Evolutionary conservation across 2,113 vertebrate species (phyloP).

Genomic region (Pagrus major): DNA sequence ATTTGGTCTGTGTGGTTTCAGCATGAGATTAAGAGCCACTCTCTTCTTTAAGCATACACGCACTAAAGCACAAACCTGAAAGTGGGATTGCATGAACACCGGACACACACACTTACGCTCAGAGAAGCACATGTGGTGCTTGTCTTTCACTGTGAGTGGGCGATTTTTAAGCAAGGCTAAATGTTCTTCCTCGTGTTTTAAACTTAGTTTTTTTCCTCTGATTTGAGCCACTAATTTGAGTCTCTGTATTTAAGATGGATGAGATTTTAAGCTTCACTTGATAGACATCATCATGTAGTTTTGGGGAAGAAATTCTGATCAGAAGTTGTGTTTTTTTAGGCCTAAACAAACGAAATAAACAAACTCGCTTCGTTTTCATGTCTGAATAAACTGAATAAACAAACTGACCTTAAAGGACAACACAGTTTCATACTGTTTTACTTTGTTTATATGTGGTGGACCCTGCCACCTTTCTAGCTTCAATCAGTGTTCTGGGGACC

Average conservation of each 20-base stretch:
- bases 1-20: slow-evolving; percentile 49
- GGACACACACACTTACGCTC: not conserved
- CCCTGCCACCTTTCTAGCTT: too few relatives aligned
- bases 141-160: slow-evolving; percentile 35
- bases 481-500: too few relatives aligned
- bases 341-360: too few relatives aligned
- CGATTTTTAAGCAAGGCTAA: slow-evolving; percentile 40
- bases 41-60: slow-evolving; percentile 24
- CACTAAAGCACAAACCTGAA: slow-evolving; percentile 39
- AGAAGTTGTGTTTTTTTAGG: too few relatives aligned
- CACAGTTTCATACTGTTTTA: too few relatives aligned
- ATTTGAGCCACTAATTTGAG: slow-evolving; percentile 17
- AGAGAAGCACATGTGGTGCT: not conserved
- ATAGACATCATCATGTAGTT: too few relatives aligned
- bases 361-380: too few relatives aligned
- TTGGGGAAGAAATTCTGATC: too few relatives aligned
- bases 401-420: too few relatives aligned
- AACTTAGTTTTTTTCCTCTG: not conserved
- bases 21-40: slow-evolving; percentile 29
- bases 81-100: slow-evolving; percentile 10
- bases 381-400: too few relatives aligned
- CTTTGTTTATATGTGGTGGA: too few relatives aligned
- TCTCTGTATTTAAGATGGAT: slow-evolving; percentile 17
- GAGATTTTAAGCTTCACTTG: slow-evolving; percentile 13
- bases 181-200: slow-evolving; percentile 2